Conservation (phyloP, 2,113 vertebrate species). For the Loxodonta africana region DNA sequence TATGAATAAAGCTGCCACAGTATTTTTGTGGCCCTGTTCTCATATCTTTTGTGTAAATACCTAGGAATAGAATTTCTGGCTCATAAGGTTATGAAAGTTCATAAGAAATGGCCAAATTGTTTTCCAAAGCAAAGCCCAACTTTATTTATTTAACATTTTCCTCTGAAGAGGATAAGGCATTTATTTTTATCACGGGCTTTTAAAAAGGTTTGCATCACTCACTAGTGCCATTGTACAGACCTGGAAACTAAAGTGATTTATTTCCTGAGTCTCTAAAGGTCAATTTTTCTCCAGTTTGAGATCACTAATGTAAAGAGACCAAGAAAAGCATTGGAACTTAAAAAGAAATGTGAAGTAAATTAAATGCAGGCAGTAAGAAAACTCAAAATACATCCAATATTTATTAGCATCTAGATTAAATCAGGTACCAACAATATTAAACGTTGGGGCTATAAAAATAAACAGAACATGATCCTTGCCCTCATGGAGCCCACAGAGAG, state of each 20-base stretch:
- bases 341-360: constrained; percentile 54
- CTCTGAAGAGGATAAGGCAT: neutral
- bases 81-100: neutral
- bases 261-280: constrained; percentile 12
- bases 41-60: neutral
- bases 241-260: constrained; percentile 54
- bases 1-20: neutral
- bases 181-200: constrained; percentile 16
- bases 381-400: constrained; percentile 28
- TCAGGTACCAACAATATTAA: neutral
- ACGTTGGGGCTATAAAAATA: constrained; percentile 3
- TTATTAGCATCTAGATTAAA: constrained; percentile 29
- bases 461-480: neutral
- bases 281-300: constrained; percentile 15
- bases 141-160: constrained; percentile 38
- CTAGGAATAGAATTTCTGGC: neutral
- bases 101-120: neutral
- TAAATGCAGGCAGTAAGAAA: constrained; percentile 2
- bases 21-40: constrained; percentile 5
- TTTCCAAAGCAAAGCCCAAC: neutral
- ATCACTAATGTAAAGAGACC: neutral
- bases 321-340: constrained; percentile 3
- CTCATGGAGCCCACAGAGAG: neutral
- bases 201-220: neutral
- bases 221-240: neutral